Conservation (phyloP, 2,113 vertebrate genomes). For the Raja brachyura region DNA sequence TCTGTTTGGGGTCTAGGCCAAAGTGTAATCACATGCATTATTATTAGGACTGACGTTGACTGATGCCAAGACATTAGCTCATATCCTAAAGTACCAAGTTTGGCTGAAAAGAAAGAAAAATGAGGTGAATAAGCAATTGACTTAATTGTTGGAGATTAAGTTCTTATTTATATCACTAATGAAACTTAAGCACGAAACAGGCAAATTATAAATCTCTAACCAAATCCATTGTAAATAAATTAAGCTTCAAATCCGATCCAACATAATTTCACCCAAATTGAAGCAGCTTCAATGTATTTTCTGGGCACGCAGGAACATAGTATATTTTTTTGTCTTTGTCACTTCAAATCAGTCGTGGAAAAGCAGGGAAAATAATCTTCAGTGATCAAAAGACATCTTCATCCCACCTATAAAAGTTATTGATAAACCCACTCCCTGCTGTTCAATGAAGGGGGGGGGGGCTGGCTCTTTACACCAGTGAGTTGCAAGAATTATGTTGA, state of each 20-base stretch:
- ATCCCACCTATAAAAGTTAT: no score
- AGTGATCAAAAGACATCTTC: no score
- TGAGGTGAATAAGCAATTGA: not conserved
- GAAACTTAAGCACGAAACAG: not conserved
- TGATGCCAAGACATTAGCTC: not conserved
- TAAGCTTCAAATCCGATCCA: not conserved
- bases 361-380: no score
- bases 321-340: no score
- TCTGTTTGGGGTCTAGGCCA: not conserved
- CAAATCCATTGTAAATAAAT: not conserved
- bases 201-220: not conserved
- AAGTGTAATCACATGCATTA: not conserved
- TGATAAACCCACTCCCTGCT: no score
- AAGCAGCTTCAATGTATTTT: not conserved
- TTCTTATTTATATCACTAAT: no score
- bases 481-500: no score
- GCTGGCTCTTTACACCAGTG: no score
- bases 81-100: not conserved
- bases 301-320: no score
- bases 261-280: not conserved
- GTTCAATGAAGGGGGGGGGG: no score
- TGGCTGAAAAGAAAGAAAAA: not conserved
- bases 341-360: no score
- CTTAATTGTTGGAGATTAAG: not conserved
- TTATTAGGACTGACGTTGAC: not conserved